Evolutionary conservation across 2,113 vertebrate species (phyloP).

Genomic region (Gavialis gangeticus): DNA sequence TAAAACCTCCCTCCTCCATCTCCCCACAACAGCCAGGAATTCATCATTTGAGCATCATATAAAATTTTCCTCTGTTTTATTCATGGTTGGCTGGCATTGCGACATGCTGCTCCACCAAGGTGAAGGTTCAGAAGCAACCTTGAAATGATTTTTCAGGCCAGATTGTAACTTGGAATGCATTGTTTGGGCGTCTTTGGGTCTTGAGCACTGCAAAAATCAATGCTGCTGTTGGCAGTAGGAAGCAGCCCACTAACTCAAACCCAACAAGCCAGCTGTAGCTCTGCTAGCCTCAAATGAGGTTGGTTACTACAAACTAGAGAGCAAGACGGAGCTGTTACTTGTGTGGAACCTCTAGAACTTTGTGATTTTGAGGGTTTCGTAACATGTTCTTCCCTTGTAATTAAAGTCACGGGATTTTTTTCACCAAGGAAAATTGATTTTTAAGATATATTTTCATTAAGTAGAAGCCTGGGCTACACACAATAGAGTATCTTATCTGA

Average conservation of each 20-base stretch:
- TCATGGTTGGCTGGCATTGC: neutral
- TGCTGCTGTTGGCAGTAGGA: neutral
- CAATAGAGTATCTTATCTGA: neutral
- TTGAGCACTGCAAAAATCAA: neutral
- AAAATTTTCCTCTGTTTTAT: neutral
- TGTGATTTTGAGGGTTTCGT: neutral
- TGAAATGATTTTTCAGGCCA: neutral
- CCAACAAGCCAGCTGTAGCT: neutral
- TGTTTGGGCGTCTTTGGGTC: neutral
- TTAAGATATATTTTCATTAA: conserved; percentile 11
- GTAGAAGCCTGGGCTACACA: neutral
- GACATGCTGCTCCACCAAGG: neutral
- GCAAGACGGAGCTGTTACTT: neutral
- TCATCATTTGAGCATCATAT: neutral
- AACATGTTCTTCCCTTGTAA: neutral
- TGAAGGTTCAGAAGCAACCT: neutral
- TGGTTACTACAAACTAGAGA: neutral
- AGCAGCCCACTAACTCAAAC: neutral
- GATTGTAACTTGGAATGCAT: neutral
- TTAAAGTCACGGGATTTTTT: neutral
- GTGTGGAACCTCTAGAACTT: neutral
- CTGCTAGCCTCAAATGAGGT: neutral
- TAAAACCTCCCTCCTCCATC: conserved; percentile 11
- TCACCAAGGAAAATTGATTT: neutral
- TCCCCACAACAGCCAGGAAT: neutral